Evolutionary conservation across 2,113 vertebrate species (phyloP), one percentile per base, ranked within the genome.

Genomic region (Piaya cayana): DNA sequence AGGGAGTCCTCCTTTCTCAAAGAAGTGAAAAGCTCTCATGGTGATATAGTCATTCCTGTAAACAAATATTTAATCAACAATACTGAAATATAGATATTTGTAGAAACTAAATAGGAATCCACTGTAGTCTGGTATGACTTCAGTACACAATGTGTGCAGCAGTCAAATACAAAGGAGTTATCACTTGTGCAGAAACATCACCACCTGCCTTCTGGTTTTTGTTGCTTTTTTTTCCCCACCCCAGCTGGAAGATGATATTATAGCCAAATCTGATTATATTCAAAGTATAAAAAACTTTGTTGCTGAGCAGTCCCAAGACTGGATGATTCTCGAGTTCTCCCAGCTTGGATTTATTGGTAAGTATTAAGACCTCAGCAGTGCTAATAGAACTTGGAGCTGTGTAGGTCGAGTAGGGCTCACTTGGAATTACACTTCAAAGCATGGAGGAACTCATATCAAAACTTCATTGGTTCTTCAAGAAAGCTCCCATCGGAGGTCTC

Each of bases 331-430:
- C 1, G 97, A 98, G 78, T 98, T 98, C 93, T 98, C 98, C 52
- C 94, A 97, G 20, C 97, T 98, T 95, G 98, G 98, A 83, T 98
- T 98, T 96, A 98, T 98, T 94, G 98, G 98, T 98, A 96, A 98
- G 98, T 91, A 64, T n/a, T 72, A 55, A 30, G 11, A 82, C 6
- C 17, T 90, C 42, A 74, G 49, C 30, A 89, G 21, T 26, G 22
- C 56, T 26, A 89, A 2, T 2, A 72, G 70, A 21, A 21, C 86
- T 76, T 74, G 77, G 47, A 47, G 42, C 18, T 52, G 25, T 43
- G 43, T 67, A 36, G 39, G 20, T 79, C 6, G 2, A 29, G 64
- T 39, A 67, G 22, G 15, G 80, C 47, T 77, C 34, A 23, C 25
- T 80, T 6, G 7, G n/a, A 82, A 77, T 77, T 62, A 27, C 4